Base-by-base conservation (phyloP, 2,888 invertebrate genomes). In the Calliopum simillimum region DNA sequence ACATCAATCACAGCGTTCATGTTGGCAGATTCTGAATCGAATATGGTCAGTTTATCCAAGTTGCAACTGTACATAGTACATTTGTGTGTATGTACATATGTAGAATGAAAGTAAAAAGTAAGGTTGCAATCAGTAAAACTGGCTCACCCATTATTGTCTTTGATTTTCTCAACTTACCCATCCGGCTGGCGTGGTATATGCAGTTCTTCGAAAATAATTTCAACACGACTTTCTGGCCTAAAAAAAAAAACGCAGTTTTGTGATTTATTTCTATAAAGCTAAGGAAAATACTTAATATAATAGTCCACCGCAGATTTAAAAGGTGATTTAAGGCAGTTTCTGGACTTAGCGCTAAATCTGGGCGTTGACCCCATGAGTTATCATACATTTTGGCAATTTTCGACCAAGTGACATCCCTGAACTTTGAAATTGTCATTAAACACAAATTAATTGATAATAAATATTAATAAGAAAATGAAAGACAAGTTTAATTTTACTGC, bases 1-100 rank as follows among this genome's bases (percentile, higher is more conserved):
- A 95, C 92, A 64, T 92, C 92, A 82, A 96, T 94, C 74, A 93
- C 90, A 2, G 94, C 92, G 68, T 92, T 89, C 79, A 88, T 88
- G 33, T 91, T 88, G 79, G 92, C 82, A 1, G 83, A 91, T 81
- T 90, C 90, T 4, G 95, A 94, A 84, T 96, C 96, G 87, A 94
- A 93, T 72, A 95, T 92, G 80, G 93, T 93, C 83, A 96, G 92
- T 82, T 95, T 91, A 86, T 96, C 95, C 71, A 82, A 75, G 71
- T 80, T 84, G 68, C 84, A 84, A 33, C 85, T 84, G n/a, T n/a
- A 23, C 13, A n/a, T n/a, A n/a, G n/a, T n/a, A n/a, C n/a, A n/a
- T n/a, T n/a, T 11, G 12, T n/a, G 44, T 14, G 43, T 23, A 4
- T n/a, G n/a, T n/a, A n/a, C n/a, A n/a, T n/a, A n/a, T n/a, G n/a